Conservation (phyloP, 1,140 invertebrate species). For the Scaptomyza pallida region DNA sequence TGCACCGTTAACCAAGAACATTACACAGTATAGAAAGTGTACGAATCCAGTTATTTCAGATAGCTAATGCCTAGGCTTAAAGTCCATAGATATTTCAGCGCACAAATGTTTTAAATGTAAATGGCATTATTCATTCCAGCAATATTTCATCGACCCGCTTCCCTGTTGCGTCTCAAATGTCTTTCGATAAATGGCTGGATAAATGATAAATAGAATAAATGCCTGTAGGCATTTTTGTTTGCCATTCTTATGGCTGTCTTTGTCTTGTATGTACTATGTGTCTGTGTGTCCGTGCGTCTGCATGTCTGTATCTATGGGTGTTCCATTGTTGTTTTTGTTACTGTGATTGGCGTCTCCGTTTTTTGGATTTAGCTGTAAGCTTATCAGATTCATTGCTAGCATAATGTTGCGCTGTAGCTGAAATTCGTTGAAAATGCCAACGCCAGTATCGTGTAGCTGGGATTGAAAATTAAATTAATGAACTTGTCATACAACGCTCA, state of each 20-base stretch:
- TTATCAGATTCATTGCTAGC: conserved; percentile 75
- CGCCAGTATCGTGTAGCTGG: conserved; percentile 14
- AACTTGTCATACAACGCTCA: conserved; percentile 16
- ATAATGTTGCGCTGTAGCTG: conserved; percentile 58
- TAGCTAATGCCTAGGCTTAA: conserved; percentile 38
- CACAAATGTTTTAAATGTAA: conserved; percentile 74
- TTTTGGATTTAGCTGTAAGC: conserved; percentile 75
- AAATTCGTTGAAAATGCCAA: conserved; percentile 23
- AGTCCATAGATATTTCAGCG: conserved; percentile 55
- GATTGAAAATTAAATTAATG: conserved; percentile 66
- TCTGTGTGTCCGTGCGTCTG: too few species aligned
- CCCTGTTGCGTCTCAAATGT: conserved; percentile 56
- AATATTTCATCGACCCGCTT: conserved; percentile 48
- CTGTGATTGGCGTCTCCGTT: conserved; percentile 56
- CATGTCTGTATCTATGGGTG: conserved; percentile 2
- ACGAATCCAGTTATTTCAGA: conserved; percentile 47
- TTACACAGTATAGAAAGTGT: background rate
- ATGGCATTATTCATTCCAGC: conserved; percentile 61
- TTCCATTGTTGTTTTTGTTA: conserved; percentile 28
- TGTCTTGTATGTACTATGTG: too few species aligned
- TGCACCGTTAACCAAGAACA: conserved; percentile 22
- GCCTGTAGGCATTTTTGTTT: conserved; percentile 60
- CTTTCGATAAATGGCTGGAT: conserved; percentile 66
- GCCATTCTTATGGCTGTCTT: conserved; percentile 49
- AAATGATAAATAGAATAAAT: conserved; percentile 80